Evolutionary conservation across 1,140 invertebrate genomes (phyloP), one percentile per base, ranked within the genome.

Genomic region (Lysiphlebus fabarum): DNA sequence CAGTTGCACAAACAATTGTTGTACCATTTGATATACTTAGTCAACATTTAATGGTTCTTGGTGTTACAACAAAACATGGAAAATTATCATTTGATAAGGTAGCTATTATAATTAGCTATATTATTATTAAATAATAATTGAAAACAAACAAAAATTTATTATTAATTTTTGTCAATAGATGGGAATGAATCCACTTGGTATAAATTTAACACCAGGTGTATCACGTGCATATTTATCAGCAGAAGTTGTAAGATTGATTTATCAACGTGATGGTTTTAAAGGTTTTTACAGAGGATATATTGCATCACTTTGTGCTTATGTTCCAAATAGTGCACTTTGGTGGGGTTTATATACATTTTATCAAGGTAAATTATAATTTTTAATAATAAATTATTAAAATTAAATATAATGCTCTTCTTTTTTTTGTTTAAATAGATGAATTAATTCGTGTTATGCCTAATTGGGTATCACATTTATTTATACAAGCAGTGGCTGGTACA

Each of bases 11-110:
- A 80, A 96, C 94, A 1, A 90, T 98, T 56, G 91, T 97, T 65
- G 95, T 98, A 49, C 96, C 96, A 14, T 95, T 98, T 76, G 96
- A 98, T 79, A 89, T 98, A 37, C 83, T 98, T 36, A 95, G 94
- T 69, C 96, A 99, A 70, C 96, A 98, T 77, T 84, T 98, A 51
- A 98, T 98, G 95, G 88, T 98, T 64, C 81, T 97, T 17, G 93
- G 93, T 1, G 81, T 89, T 59, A 81, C 82, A 45, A 81, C 79
- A 38, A 84, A 85, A 53, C 75, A 82, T 37, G 75, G 77, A 0
- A 77, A 71, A 66, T 59, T 73, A 17, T 17, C 17, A 17, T 17
- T 40, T 17, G 56, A 44, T 40, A 41, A 11, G 40, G 42, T 7
- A 1, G 3, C 3, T 17, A 17, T 17, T 17, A 17, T 26, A 2